phyloP scores from a whole-genome alignment of 1,140 invertebrate species.

The Mya arenaria region DNA sequence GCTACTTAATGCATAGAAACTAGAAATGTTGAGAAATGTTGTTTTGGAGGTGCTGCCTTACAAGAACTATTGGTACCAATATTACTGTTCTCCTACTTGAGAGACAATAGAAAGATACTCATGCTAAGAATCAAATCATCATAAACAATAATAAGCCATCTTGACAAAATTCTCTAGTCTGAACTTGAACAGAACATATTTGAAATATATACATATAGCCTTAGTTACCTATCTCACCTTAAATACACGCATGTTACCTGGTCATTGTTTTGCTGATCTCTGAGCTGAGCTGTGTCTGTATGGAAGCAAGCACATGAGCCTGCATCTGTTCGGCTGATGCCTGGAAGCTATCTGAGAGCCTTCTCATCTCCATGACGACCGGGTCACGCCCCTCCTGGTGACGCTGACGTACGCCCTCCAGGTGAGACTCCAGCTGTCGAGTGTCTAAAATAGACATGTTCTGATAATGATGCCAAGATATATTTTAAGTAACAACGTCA shows the following conservation, averaged over 20 bases:
- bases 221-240: neutral
- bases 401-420: constrained; percentile 74
- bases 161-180: no score
- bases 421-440: constrained; percentile 82
- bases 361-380: constrained; percentile 69
- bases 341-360: constrained; percentile 70
- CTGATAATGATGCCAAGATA: no score
- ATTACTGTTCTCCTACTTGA: no score
- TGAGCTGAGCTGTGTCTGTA: constrained; percentile 67
- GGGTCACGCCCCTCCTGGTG: constrained; percentile 74
- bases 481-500: no score
- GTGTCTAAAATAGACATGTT: constrained; percentile 82
- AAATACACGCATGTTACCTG: constrained; percentile 49
- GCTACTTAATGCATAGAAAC: no score
- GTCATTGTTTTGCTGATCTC: constrained; percentile 62
- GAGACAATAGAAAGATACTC: no score
- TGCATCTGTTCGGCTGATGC: constrained; percentile 63
- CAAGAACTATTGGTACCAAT: no score
- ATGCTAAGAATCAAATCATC: no score
- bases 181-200: no score
- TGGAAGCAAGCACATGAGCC: constrained; percentile 59
- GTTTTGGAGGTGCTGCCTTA: no score
- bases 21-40: no score
- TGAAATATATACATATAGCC: neutral
- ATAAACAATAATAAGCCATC: no score